A percentile compares a stretch with the other conserved stretches of the same genome.
These are phyloP conservation scores for Lydus trimaculatus DNA, from an alignment of 2,888 invertebrate species.

Conservation along the genomic window DNA sequence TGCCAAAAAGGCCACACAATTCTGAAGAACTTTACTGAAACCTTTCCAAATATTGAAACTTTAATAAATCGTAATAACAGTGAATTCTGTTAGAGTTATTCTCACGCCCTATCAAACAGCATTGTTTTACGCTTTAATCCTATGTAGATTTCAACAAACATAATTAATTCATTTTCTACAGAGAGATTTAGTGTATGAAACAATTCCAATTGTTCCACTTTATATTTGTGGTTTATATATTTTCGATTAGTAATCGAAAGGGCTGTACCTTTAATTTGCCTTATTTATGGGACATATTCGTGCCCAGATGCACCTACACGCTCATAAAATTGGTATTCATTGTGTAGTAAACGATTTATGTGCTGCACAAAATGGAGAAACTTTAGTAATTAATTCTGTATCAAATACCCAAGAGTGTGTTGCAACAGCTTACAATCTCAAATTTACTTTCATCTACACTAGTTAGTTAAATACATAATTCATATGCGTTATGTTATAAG, in stretches of 20 bases:
- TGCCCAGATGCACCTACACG: neutral
- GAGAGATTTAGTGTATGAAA: neutral
- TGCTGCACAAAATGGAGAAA: conserved; percentile 6
- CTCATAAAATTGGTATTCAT: neutral
- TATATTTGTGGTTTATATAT: neutral
- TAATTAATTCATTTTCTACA: neutral
- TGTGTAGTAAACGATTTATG: neutral
- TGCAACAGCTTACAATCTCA: neutral
- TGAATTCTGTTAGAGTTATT: neutral
- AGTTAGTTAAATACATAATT: conserved; percentile 3
- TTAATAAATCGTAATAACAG: neutral
- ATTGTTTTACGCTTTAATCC: neutral
- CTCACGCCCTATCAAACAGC: neutral
- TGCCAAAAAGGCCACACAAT: neutral
- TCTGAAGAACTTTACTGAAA: neutral
- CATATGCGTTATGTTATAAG: neutral
- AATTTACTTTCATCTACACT: conserved; percentile 2
- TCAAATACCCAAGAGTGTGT: neutral
- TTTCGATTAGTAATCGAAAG: neutral
- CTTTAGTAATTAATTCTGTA: conserved; percentile 3
- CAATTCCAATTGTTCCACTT: neutral
- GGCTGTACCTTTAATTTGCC: neutral
- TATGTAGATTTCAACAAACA: neutral
- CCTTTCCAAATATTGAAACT: neutral
- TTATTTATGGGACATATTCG: neutral